Base-by-base conservation (phyloP, 2,113 vertebrate genomes). In the Anser brachyrhynchus region DNA sequence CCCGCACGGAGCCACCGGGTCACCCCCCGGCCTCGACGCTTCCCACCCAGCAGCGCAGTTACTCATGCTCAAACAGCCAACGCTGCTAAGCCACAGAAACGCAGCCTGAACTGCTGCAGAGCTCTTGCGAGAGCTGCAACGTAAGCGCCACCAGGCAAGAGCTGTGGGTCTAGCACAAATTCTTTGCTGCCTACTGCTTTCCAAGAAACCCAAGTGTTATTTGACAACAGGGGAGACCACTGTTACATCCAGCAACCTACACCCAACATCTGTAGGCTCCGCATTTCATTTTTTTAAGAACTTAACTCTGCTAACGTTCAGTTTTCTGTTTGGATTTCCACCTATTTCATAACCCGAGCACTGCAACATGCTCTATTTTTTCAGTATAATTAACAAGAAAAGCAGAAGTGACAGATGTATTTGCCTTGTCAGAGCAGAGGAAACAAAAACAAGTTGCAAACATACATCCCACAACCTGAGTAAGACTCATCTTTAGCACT, bases 21-120 rank as follows among this genome's bases (percentile, higher is more conserved):
- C 57, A 31, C 1, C 43, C 39, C 88, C 76, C 0, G 0, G 14
- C 69, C 71, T 70, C 2, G 46, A 51, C 78, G 33, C 51, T 62
- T 54, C 74, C 1, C 0, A 46, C 7, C 4, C 0, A 65, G 65
- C 87, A 62, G 59, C 22, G 20, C 3, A 1, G 39, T n/a, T n/a
- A 49, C 31, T 85, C n/a, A 18, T 5, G 5, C 29, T 25, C 35
- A 23, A 94, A 87, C 52, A 22, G 29, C 62, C 20, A 39, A 51
- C 73, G 55, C 72, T 67, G 61, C 49, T 13, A 54, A 69, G n/a
- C 25, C 73, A 69, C 73, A 35, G 51, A 39, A 46, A 46, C 2
- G 0, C 1, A 28, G 59, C 3, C 28, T 54, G 41, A 88, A 33
- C 19, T 51, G 75, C 70, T 58, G 25, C 2, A n/a, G 23, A 17